phyloP scores from a whole-genome alignment of 2,113 vertebrate species.

The Pollimyrus isidori region DNA sequence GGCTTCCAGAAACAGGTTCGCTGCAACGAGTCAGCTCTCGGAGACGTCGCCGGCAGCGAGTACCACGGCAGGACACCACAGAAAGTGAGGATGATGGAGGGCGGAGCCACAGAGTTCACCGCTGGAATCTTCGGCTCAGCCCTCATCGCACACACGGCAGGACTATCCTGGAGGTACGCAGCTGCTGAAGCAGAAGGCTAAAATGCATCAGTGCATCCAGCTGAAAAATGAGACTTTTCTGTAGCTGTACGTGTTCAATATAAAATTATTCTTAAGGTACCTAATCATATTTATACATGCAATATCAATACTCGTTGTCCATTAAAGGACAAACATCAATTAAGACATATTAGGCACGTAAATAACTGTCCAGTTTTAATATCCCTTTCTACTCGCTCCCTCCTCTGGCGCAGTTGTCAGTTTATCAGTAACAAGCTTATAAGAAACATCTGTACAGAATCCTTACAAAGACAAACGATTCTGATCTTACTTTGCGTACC shows the following conservation, averaged over 20 bases:
- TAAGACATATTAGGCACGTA: neutral
- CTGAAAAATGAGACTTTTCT: neutral
- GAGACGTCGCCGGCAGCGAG: conserved; percentile 55
- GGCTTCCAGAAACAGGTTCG: conserved; percentile 55
- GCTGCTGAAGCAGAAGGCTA: neutral
- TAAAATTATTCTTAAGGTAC: neutral
- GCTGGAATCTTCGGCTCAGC: conserved; percentile 63
- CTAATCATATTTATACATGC: neutral
- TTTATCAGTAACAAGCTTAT: neutral
- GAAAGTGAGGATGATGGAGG: conserved; percentile 69
- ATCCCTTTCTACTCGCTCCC: neutral
- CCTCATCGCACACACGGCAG: conserved; percentile 56
- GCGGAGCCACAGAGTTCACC: conserved; percentile 51
- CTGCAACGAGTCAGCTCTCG: conserved; percentile 68
- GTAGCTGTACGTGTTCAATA: neutral
- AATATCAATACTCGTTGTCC: neutral
- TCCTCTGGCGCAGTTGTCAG: neutral
- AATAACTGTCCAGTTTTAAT: neutral
- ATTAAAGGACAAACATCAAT: neutral
- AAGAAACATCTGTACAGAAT: neutral
- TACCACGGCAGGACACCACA: conserved; percentile 63
- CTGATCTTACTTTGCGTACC: neutral
- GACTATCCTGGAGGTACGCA: conserved; percentile 59
- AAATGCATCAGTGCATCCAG: neutral
- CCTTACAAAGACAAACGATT: neutral